Evolutionary conservation across 92 coral and sea anemone species (phyloP), one percentile per base, ranked within the genome.

Genomic region (Zoanthus sociatus): DNA sequence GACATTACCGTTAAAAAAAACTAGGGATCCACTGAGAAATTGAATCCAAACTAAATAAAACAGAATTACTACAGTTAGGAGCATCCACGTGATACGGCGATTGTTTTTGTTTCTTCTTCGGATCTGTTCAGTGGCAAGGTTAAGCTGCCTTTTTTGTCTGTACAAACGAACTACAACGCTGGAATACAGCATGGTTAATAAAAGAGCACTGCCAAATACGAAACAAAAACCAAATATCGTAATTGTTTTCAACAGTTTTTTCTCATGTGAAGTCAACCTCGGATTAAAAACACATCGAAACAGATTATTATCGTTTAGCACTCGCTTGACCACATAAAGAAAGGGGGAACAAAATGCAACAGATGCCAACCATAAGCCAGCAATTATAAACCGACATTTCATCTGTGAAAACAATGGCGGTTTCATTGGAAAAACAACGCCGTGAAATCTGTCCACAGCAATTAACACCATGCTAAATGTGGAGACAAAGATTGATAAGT

Each of bases 1-100:
- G 76, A 32, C 18, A 44, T 15, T 31, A 71, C 16, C 6, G 1
- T 30, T 71, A 5, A 71, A 6, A 32, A 30, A 10, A 1, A 9
- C 13, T 0, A 1, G 16, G 16, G 10, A 1, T 15, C 5, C 20
- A 33, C 32, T 17, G 12, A 26, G 11, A 17, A 6, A 7, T 30
- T 37, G 76, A 71, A 15, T 71, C 76, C 76, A 71, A 44, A 71
- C 76, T 11, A 33, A 37, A 71, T 71, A 71, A 32, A 71, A 71
- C n/a, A n/a, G n/a, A n/a, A n/a, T n/a, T n/a, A n/a, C n/a, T n/a
- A n/a, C n/a, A n/a, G n/a, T n/a, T n/a, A n/a, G n/a, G n/a, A n/a
- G n/a, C n/a, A n/a, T n/a, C n/a, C n/a, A n/a, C n/a, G n/a, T n/a
- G n/a, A n/a, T n/a, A n/a, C n/a, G n/a, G n/a, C n/a, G n/a, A n/a